Evolutionary conservation across 2,113 vertebrate species (phyloP), one percentile per base, ranked within the genome.

Genomic region (Burhinus oedicnemus): DNA sequence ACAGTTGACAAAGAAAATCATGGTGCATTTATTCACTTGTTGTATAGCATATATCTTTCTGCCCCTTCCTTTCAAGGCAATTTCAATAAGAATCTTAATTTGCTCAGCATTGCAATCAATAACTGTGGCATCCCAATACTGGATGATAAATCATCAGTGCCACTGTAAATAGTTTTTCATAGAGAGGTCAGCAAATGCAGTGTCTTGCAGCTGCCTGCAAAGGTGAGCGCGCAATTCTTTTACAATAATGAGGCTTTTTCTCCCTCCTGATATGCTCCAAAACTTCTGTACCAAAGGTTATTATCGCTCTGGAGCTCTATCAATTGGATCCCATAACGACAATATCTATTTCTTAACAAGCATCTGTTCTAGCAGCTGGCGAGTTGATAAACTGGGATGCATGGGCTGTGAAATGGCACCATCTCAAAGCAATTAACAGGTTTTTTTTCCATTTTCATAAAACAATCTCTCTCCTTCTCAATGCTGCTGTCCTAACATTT

Each of bases 401-500:
- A 77, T 0, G 12, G 83, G 76, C 86, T 97, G 87, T 85, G 92
- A 90, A 92, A 92, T 55, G 57, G 94, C 95, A 88, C 88, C 69
- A 92, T 74, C 83, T 94, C 95, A 87, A 94, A 75, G 88, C 95
- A 88, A 88, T 95, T 92, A 94, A 54, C 75, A 77, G 87, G 6
- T 6, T 62, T 61, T 91, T 64, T 69, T 89, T 79, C 72, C 82
- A 82, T 83, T 88, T 93, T 89, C 79, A 78, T 9, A 54, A 93
- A 44, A 62, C 76, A 80, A 45, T 42, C 83, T 92, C 75, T 90
- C 74, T 90, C 83, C 87, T 74, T 44, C 72, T 94, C 61, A 29
- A 15, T 54, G 83, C 93, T 92, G 61, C 90, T 95, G 94, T 97
- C 92, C 93, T 82, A 97, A 96, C 76, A 95, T 96, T 96, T 96